A percentile compares a stretch with the other conserved stretches of the same genome.
phyloP scores from a whole-genome alignment of 2,113 vertebrate genomes.

The Chauna torquata region DNA sequence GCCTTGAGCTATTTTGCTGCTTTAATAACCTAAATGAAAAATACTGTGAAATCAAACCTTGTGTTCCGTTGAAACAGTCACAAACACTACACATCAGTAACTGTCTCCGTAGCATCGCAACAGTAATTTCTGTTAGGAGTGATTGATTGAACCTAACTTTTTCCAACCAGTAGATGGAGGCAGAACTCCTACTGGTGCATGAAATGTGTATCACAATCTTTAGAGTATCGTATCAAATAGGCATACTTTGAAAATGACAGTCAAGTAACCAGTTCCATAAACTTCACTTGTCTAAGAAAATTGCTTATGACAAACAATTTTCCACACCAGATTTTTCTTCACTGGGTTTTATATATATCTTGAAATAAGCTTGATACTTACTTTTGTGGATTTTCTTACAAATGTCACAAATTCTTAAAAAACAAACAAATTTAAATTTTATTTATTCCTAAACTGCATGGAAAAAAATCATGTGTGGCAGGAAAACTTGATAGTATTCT shows the following conservation, averaged over 20 bases:
- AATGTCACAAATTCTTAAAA: neutral
- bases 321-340: neutral
- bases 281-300: neutral
- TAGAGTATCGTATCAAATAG: neutral
- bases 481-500: neutral
- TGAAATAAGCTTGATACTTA: neutral
- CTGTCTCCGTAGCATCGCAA: neutral
- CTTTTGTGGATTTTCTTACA: neutral
- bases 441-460: neutral
- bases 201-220: neutral
- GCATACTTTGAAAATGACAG: neutral
- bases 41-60: neutral
- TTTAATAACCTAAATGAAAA: neutral
- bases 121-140: neutral
- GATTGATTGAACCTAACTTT: neutral
- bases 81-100: neutral
- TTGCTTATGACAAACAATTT: neutral
- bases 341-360: neutral
- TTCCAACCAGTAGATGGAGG: slow-evolving; percentile 37
- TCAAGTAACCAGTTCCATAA: neutral
- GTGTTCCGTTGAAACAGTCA: neutral
- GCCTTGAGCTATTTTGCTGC: neutral
- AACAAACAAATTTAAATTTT: neutral
- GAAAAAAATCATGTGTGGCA: neutral
- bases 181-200: neutral